Evolutionary conservation across 2,113 vertebrate genomes (phyloP), one percentile per base, ranked within the genome.

Genomic region (Gymnorhina tibicen): DNA sequence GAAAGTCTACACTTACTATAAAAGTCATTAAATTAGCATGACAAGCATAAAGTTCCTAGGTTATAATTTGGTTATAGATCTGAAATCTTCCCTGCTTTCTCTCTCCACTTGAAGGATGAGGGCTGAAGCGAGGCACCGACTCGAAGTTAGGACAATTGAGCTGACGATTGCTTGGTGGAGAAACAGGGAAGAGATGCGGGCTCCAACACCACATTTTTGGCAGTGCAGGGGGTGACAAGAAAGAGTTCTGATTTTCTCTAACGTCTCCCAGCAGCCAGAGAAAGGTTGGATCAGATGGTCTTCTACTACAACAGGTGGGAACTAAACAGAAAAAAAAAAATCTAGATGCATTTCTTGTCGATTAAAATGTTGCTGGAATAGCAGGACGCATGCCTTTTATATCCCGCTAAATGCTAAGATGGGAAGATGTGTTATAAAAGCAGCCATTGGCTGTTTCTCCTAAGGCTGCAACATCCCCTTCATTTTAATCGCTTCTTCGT

Each of bases 1-100:
- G 96, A 95, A 97, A 98, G 97, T 96, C 97, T 85, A 97, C 88
- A 95, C 96, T 97, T 91, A 92, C 92, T 95, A 95, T 88, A 97
- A 95, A 98, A 98, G 93, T 97, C 96, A 97, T 97, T 95, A 96
- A 79, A 97, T 97, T 92, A 96, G 95, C 97, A 97, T 97, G 97
- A 98, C 91, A 97, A 96, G 92, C 93, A 94, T 69, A 86, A 97
- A 96, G 89, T 97, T 97, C 84, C 96, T 97, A 97, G 87, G 90
- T 94, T 95, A 79, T 95, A 96, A 96, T 97, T 97, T 96, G 82
- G 93, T 95, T 97, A 97, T 89, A 70, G 96, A 97, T 97, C 90
- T 88, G 95, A 97, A 97, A 96, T 95, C 84, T 95, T 97, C 81
- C 87, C 87, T 37, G 89, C 91, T 91, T 93, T 91, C 58, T 85